Evolutionary conservation across 2,113 vertebrate species (phyloP).

Genomic region (Nipponia nippon): DNA sequence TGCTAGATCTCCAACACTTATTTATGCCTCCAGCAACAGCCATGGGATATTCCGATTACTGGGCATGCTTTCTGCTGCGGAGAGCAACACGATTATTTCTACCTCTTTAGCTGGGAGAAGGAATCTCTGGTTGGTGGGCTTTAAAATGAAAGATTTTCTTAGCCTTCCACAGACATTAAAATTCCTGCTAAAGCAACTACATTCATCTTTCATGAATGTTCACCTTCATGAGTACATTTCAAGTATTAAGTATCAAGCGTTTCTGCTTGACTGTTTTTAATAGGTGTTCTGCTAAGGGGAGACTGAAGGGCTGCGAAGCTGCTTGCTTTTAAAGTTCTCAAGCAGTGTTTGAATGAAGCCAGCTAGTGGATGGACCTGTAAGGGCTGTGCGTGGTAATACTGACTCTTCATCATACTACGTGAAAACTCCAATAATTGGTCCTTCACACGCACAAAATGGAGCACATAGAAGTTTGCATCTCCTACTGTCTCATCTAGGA

Average conservation of each 20-base stretch:
- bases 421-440: neutral
- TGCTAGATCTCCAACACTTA: neutral
- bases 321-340: neutral
- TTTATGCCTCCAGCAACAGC: neutral
- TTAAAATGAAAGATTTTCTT: neutral
- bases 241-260: neutral
- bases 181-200: neutral
- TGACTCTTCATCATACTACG: neutral
- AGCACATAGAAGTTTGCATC: neutral
- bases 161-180: neutral
- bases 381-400: neutral
- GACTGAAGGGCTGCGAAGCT: neutral
- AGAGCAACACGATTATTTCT: neutral
- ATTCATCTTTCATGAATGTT: neutral
- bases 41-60: neutral
- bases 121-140: neutral
- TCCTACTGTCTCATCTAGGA: neutral
- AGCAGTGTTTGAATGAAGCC: neutral
- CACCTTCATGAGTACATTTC: neutral
- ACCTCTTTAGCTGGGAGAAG: neutral
- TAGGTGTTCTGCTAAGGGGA: neutral
- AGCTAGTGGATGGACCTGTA: neutral
- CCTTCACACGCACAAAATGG: neutral
- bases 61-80: neutral
- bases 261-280: neutral